Conservation (phyloP, 2,113 vertebrate genomes). For the Epinephelus moara region DNA sequence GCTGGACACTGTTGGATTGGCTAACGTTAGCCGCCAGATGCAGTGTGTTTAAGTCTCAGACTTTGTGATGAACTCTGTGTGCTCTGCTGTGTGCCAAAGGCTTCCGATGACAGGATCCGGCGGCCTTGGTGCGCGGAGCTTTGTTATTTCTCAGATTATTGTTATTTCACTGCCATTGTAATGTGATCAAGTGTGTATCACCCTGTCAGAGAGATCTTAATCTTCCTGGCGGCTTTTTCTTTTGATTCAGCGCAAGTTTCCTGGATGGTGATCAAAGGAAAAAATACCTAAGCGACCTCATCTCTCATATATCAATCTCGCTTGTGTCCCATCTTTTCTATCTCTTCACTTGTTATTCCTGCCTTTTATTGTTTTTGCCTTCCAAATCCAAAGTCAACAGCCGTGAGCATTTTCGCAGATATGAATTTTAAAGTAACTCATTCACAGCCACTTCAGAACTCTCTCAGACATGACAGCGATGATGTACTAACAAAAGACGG, state of each 20-base stretch:
- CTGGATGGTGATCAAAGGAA: slow-evolving; percentile 80
- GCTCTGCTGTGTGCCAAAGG: slow-evolving; percentile 53
- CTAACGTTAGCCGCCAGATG: slow-evolving; percentile 63
- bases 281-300: slow-evolving; percentile 48
- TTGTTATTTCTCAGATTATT: slow-evolving; percentile 79
- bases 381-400: slow-evolving; percentile 47
- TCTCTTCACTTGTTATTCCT: slow-evolving; percentile 34
- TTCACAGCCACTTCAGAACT: slow-evolving; percentile 27
- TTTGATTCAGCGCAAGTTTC: slow-evolving; percentile 76
- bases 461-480: slow-evolving; percentile 2
- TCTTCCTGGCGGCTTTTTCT: slow-evolving; percentile 65
- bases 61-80: slow-evolving; percentile 64
- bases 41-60: slow-evolving; percentile 51
- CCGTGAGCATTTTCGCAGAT: slow-evolving; percentile 36
- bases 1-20: slow-evolving; percentile 71
- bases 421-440: slow-evolving; percentile 25
- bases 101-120: slow-evolving; percentile 66
- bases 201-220: slow-evolving; percentile 72
- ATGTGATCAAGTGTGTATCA: slow-evolving; percentile 77
- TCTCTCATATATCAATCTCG: slow-evolving; percentile 51
- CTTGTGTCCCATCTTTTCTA: slow-evolving; percentile 39
- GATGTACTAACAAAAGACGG: slow-evolving; percentile 19
- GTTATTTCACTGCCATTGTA: slow-evolving; percentile 81
- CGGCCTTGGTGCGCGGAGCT: slow-evolving; percentile 56
- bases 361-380: slow-evolving; percentile 27